phyloP scores from a whole-genome alignment of 2,888 invertebrate genomes.

The Drosophila atripex region DNA sequence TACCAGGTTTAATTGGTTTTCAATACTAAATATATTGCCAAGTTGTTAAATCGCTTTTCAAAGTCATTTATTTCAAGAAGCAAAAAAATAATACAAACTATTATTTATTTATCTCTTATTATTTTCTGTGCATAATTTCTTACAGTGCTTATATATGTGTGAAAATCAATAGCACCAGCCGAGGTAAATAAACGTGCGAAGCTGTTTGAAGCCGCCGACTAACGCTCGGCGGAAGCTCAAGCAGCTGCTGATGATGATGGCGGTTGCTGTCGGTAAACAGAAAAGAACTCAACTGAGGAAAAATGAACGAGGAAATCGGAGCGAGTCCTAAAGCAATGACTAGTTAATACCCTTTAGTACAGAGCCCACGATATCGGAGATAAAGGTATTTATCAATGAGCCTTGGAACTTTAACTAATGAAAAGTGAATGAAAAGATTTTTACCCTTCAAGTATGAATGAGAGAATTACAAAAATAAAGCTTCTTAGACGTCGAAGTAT shows the following conservation, averaged over 20 bases:
- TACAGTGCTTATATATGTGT: neutral
- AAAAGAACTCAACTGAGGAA: slow-evolving; percentile 12
- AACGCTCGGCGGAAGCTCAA: slow-evolving; percentile 41
- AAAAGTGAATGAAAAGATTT: neutral
- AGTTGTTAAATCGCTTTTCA: too few relatives aligned
- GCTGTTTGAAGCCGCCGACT: slow-evolving; percentile 42
- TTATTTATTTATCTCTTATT: too few relatives aligned
- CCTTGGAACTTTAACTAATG: neutral
- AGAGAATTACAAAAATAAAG: neutral
- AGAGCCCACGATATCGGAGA: slow-evolving; percentile 2
- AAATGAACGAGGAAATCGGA: slow-evolving; percentile 1
- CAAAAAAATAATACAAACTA: too few relatives aligned
- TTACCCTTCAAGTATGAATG: neutral
- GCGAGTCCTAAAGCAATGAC: slow-evolving; percentile 6
- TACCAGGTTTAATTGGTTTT: too few relatives aligned
- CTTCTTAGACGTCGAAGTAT: too few relatives aligned
- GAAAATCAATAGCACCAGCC: slow-evolving; percentile 34
- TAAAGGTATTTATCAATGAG: slow-evolving; percentile 8
- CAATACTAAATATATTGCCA: too few relatives aligned
- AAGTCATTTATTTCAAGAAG: too few relatives aligned
- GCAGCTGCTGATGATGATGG: slow-evolving; percentile 64
- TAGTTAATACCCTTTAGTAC: slow-evolving; percentile 18
- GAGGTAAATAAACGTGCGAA: slow-evolving; percentile 13
- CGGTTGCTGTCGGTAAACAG: slow-evolving; percentile 61
- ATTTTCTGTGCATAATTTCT: neutral